Percentiles rank a stretch among this genome's conserved stretches.
Conservation (phyloP, 2,888 invertebrate genomes). For the Polydrusus cervinus region DNA sequence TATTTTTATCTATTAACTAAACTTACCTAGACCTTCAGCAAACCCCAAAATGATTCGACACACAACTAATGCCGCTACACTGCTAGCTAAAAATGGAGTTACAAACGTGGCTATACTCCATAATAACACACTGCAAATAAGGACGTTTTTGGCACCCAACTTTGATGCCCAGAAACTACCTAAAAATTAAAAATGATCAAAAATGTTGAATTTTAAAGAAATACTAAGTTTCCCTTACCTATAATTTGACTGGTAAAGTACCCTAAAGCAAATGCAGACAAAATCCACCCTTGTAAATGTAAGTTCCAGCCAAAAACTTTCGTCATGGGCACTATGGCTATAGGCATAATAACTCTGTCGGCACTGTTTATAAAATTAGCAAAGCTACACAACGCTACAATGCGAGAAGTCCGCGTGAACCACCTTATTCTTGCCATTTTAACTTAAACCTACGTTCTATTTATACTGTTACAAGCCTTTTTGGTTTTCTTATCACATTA, state of each 20-base stretch:
- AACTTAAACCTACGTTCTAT: not conserved
- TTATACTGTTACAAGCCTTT: not conserved
- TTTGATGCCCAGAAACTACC: slow-evolving; percentile 81
- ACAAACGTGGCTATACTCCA: slow-evolving; percentile 84
- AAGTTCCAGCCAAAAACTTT: slow-evolving; percentile 81
- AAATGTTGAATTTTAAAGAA: not conserved
- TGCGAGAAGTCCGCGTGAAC: slow-evolving; percentile 74
- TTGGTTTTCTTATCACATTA: slow-evolving; percentile 29
- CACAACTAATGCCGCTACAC: slow-evolving; percentile 77
- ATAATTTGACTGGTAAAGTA: slow-evolving; percentile 84
- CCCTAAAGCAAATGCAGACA: slow-evolving; percentile 84
- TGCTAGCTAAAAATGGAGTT: slow-evolving; percentile 81
- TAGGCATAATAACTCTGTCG: slow-evolving; percentile 85
- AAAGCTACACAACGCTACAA: slow-evolving; percentile 80
- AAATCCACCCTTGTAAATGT: slow-evolving; percentile 83
- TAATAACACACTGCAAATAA: slow-evolving; percentile 79
- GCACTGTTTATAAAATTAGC: slow-evolving; percentile 87
- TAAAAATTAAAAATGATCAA: slow-evolving; percentile 69
- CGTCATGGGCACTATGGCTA: slow-evolving; percentile 84
- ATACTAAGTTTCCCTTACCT: slow-evolving; percentile 59
- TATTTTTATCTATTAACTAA: no score
- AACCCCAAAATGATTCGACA: slow-evolving; percentile 81
- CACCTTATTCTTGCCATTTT: slow-evolving; percentile 72
- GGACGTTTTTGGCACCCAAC: slow-evolving; percentile 80
- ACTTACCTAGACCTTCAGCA: slow-evolving; percentile 81